Evolutionary conservation across 2,888 invertebrate genomes (phyloP), one percentile per base, ranked within the genome.

Genomic region (Ophioninae sp.): DNA sequence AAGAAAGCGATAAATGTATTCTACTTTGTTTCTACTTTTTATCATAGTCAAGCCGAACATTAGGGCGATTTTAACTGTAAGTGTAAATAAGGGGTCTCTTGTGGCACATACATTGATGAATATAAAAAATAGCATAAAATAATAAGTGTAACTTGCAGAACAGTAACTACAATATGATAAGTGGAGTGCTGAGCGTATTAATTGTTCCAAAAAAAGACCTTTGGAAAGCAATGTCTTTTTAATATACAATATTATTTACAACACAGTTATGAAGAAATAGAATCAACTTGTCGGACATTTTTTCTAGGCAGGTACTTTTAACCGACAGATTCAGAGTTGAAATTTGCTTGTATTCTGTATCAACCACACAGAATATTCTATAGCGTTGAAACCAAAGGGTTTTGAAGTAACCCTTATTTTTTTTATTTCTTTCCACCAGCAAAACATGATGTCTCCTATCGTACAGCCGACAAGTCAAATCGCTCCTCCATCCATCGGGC

Each of bases 391-490:
- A 13, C 6, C 6, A 6, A 17, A 13, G 17, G 17, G 50, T 13
- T 3, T 65, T 41, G 44, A 37, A 17, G 23, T 59, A 23, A 37
- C 21, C 21, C 7, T 72, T 21, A 13, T 56, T 70, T 44, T 70
- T 0, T 44, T 64, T 57, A n/a, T 72, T 81, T 23, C 83, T 79
- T 74, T 85, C 94, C 50, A 50, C 77, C 88, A 96, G 96, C 97
- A 97, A 95, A 97, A 96, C 89, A 94, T 97, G 91, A 96, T 97
- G 96, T 97, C 97, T 1, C 97, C 97, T 2, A 95, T 96, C 95
- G 95, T 96, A 69, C 95, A 95, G 89, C 95, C 96, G 79, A 93
- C 94, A 75, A 93, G 93, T 89, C 93, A 94, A 59, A 95, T 95
- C 79, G 94, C 95, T 88, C 95, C 95, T 62, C 95, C 95, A 73